phyloP scores from a whole-genome alignment of 2,797 vertebrate species.

The Gallinago nigripennis region DNA sequence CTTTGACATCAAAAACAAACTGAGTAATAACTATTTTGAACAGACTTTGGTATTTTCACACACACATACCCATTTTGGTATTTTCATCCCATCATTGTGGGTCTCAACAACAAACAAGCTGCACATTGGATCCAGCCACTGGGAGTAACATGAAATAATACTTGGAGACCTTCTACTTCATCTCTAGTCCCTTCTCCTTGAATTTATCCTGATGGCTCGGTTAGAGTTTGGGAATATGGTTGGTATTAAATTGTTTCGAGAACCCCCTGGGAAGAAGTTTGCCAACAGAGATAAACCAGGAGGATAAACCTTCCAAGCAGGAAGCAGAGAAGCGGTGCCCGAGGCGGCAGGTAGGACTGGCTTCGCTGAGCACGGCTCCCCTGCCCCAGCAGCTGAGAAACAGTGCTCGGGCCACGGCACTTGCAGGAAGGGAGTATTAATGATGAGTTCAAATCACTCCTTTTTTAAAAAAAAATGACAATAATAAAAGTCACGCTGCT shows the following conservation, averaged over 20 bases:
- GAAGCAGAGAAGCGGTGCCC: not conserved
- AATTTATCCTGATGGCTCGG: not conserved
- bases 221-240: not conserved
- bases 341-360: not conserved
- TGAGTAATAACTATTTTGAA: not conserved
- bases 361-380: not conserved
- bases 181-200: not conserved
- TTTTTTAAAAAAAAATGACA: not conserved
- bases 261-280: not conserved
- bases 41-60: not conserved
- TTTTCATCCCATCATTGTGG: not conserved
- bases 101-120: not conserved
- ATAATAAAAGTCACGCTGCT: not conserved
- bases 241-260: not conserved
- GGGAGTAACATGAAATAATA: rapidly evolving
- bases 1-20: not conserved
- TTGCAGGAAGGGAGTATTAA: not conserved
- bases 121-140: rapidly evolving
- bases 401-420: not conserved
- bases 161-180: not conserved
- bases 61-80: not conserved
- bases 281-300: not conserved
- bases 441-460: not conserved
- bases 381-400: not conserved
- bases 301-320: not conserved